phyloP scores from a whole-genome alignment of 2,888 invertebrate genomes.

The Trachelus troglodyta region DNA sequence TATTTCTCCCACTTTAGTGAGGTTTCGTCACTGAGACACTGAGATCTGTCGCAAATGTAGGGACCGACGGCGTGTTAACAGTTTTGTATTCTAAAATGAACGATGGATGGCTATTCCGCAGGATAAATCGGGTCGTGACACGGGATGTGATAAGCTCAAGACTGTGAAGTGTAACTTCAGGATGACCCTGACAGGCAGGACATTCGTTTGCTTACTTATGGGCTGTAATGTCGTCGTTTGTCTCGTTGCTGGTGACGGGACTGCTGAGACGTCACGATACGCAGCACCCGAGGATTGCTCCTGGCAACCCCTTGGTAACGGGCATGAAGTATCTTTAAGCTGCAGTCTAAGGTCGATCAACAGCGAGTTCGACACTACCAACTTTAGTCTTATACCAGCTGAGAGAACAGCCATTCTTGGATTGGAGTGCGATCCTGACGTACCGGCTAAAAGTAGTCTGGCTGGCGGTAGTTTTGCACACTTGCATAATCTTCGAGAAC shows the following conservation, averaged over 20 bases:
- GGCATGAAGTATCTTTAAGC: slow-evolving; percentile 81
- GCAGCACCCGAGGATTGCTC: slow-evolving; percentile 88
- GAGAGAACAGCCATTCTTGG: slow-evolving; percentile 84
- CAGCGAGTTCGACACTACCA: slow-evolving; percentile 89
- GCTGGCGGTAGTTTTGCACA: slow-evolving; percentile 83
- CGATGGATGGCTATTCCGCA: too few relatives aligned
- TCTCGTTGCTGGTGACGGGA: slow-evolving; percentile 33
- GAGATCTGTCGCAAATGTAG: too few relatives aligned
- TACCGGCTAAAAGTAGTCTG: slow-evolving; percentile 83
- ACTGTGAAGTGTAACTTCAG: too few relatives aligned
- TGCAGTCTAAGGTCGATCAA: slow-evolving; percentile 87
- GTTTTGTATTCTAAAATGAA: too few relatives aligned
- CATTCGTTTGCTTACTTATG: too few relatives aligned
- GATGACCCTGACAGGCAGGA: too few relatives aligned
- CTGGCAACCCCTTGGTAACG: slow-evolving; percentile 74
- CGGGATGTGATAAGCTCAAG: too few relatives aligned
- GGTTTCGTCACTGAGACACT: too few relatives aligned
- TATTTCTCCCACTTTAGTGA: too few relatives aligned
- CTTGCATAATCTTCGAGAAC: slow-evolving; percentile 79
- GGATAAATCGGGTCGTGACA: too few relatives aligned
- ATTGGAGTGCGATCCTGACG: slow-evolving; percentile 83
- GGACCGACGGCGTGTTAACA: too few relatives aligned
- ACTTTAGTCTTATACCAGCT: slow-evolving; percentile 87
- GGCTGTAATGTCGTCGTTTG: too few relatives aligned
- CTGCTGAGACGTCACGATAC: slow-evolving; percentile 69